phyloP scores from a whole-genome alignment of 2,113 vertebrate species.

The Gymnarchus niloticus region DNA sequence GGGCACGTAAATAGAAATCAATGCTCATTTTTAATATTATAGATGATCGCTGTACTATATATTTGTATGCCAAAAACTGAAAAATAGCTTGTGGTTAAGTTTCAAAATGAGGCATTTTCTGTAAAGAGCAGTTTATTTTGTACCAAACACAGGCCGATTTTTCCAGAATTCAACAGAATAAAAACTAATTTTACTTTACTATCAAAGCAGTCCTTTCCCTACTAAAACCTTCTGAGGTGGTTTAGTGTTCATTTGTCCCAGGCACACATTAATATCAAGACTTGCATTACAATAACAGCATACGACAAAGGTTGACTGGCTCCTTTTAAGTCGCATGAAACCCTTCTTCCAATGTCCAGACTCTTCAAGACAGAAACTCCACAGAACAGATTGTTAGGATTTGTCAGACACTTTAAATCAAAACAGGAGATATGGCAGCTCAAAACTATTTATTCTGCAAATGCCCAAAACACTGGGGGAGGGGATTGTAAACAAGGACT shows the following conservation, averaged over 20 bases:
- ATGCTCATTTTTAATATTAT: neutral
- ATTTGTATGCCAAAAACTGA: neutral
- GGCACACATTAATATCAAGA: neutral
- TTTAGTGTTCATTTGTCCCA: neutral
- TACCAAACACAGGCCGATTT: neutral
- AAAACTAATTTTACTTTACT: too few relatives aligned
- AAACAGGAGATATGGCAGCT: slow-evolving; percentile 1
- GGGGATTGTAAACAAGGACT: neutral
- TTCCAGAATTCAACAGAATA: neutral
- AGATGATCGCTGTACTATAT: neutral
- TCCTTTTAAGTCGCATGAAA: neutral
- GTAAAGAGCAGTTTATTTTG: neutral
- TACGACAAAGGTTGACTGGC: neutral
- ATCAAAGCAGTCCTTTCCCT: neutral
- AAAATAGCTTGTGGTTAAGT: neutral
- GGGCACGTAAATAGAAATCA: neutral
- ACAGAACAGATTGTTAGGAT: neutral
- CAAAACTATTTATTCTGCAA: slow-evolving; percentile 10
- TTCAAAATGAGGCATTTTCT: neutral
- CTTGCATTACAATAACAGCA: neutral
- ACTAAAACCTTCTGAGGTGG: neutral
- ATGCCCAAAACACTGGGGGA: slow-evolving; percentile 4
- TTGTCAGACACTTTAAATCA: neutral
- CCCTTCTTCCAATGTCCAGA: neutral
- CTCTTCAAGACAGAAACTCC: neutral